Evolutionary conservation across 2,113 vertebrate species (phyloP).

Genomic region (Coracopsis vasa): DNA sequence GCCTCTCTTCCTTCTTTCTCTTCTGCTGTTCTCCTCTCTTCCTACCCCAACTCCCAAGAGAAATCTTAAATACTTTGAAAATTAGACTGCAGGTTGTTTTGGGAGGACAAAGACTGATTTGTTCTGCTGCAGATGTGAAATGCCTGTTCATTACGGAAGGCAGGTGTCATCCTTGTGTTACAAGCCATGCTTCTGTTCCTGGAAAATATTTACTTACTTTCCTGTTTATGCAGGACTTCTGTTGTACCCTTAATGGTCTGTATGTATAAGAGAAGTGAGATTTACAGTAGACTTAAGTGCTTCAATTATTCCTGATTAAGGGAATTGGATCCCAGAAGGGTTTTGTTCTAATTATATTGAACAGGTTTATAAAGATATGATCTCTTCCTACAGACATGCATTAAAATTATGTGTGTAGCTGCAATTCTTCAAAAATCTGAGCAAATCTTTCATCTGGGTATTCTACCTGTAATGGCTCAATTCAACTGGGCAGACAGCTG

Average conservation of each 20-base stretch:
- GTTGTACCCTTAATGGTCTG: not conserved
- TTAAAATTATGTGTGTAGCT: not conserved
- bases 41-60: accelerated
- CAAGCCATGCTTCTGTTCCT: not conserved
- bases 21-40: not conserved
- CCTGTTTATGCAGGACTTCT: not conserved
- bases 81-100: not conserved
- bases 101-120: not conserved
- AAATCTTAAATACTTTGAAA: not conserved
- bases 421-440: not conserved
- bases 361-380: not conserved
- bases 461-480: not conserved
- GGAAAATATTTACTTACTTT: not conserved
- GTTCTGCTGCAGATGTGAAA: not conserved
- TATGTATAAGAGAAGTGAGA: not conserved
- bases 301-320: not conserved
- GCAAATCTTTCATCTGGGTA: not conserved
- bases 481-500: not conserved
- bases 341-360: not conserved
- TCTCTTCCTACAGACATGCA: not conserved
- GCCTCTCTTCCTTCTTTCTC: not conserved
- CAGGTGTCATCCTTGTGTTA: not conserved
- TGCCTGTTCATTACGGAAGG: not conserved
- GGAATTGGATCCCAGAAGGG: not conserved
- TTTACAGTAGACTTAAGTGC: not conserved